phyloP scores from a whole-genome alignment of 2,113 vertebrate species.

The Sinocyclocheilus maitianheensis region DNA sequence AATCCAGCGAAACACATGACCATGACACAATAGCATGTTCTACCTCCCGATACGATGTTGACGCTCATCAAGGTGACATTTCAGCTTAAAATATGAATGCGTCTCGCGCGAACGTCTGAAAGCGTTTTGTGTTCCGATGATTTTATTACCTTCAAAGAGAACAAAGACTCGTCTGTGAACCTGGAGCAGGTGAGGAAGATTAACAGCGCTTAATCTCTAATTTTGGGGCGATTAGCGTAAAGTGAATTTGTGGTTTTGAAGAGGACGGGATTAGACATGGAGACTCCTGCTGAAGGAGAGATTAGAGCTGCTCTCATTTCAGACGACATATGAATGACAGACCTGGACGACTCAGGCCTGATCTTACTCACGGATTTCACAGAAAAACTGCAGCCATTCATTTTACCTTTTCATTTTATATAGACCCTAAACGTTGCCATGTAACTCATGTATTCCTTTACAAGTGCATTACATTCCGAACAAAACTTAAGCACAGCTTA shows the following conservation, averaged over 20 bases:
- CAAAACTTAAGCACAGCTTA: no score
- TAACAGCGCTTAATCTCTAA: slow-evolving; percentile 31
- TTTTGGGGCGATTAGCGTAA: slow-evolving; percentile 54
- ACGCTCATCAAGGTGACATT: slow-evolving; percentile 26
- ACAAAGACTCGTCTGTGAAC: slow-evolving; percentile 27
- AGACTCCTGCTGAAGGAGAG: slow-evolving; percentile 47
- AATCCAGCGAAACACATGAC: no score
- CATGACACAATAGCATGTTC: not conserved
- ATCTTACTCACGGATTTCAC: not conserved
- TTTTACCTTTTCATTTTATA: not conserved
- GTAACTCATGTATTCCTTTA: no score
- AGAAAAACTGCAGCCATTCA: not conserved
- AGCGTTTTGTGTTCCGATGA: not conserved
- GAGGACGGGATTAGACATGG: slow-evolving; percentile 55
- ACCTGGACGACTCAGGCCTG: not conserved
- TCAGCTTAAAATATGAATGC: slow-evolving; percentile 35
- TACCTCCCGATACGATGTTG: not conserved
- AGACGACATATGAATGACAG: no score
- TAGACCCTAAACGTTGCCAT: no score
- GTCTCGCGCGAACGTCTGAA: not conserved
- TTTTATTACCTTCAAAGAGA: slow-evolving; percentile 9
- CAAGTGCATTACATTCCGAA: no score
- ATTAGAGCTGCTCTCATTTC: slow-evolving; percentile 50
- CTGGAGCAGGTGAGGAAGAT: slow-evolving; percentile 45
- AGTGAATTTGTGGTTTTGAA: slow-evolving; percentile 45